phyloP scores from a whole-genome alignment of 2,797 vertebrate species.

The Salarias fasciatus region DNA sequence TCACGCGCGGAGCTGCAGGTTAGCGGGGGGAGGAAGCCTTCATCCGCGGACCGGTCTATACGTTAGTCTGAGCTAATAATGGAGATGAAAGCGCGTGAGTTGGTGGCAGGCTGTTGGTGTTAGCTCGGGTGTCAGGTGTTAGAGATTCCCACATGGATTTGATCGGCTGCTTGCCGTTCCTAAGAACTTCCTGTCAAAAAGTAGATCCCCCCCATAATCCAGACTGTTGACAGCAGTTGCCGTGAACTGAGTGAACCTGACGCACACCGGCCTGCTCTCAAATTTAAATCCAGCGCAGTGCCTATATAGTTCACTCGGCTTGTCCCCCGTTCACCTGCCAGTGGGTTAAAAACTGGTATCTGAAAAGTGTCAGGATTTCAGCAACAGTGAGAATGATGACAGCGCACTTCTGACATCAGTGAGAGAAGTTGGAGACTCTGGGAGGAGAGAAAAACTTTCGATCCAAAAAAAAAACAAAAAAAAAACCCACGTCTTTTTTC shows the following conservation, averaged over 20 bases:
- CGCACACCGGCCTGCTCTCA: not conserved
- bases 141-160: slow-evolving; percentile 45
- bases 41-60: slow-evolving; percentile 4
- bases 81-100: slow-evolving; percentile 41
- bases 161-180: slow-evolving; percentile 25
- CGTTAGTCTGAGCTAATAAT: slow-evolving; percentile 16
- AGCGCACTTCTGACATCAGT: not conserved
- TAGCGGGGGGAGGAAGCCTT: slow-evolving; percentile 28
- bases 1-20: not conserved
- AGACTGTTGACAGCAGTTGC: slow-evolving; percentile 27
- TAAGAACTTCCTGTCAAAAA: slow-evolving; percentile 45
- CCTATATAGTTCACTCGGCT: not conserved
- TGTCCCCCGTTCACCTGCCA: slow-evolving; percentile 5
- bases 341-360: not conserved
- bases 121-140: slow-evolving; percentile 54
- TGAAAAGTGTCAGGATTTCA: not conserved
- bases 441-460: too few species aligned
- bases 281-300: not conserved
- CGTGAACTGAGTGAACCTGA: slow-evolving; percentile 35
- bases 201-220: slow-evolving; percentile 51
- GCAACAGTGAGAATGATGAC: not conserved
- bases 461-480: too few species aligned
- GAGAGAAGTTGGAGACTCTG: slow-evolving; percentile 6
- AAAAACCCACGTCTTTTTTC: too few species aligned
- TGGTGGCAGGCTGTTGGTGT: slow-evolving; percentile 44